phyloP scores from a whole-genome alignment of 1,140 invertebrate genomes.

The Cylas formicarius region DNA sequence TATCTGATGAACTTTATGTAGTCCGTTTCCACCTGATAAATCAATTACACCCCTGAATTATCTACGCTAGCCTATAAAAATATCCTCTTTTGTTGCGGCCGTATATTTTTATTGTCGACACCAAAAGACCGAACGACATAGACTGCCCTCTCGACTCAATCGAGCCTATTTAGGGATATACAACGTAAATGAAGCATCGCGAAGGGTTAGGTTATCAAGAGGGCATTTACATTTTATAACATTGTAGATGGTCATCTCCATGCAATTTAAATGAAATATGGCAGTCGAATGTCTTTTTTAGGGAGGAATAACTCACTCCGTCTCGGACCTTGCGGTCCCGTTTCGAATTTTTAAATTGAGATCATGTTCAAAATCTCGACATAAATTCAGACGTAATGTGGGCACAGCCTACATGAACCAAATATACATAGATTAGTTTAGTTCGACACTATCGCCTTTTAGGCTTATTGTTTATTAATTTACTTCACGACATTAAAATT shows the following conservation, averaged over 20 bases:
- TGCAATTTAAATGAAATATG: slow-evolving; percentile 38
- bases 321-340: slow-evolving; percentile 13
- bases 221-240: slow-evolving; percentile 38
- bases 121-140: slow-evolving; percentile 9
- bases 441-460: no score
- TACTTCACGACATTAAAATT: no score
- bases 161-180: slow-evolving; percentile 26
- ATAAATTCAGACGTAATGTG: no score
- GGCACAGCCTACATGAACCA: no score
- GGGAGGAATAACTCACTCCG: slow-evolving; percentile 20
- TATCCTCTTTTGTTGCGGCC: slow-evolving; percentile 2
- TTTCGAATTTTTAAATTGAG: slow-evolving; percentile 16
- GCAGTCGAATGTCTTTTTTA: slow-evolving; percentile 21
- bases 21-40: slow-evolving; percentile 34
- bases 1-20: no score
- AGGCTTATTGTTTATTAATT: no score
- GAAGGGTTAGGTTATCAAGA: slow-evolving; percentile 32
- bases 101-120: slow-evolving; percentile 22
- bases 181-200: slow-evolving; percentile 38
- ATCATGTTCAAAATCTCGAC: slow-evolving; percentile 24
- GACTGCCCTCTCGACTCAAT: slow-evolving; percentile 12
- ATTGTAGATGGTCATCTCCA: slow-evolving; percentile 37
- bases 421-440: no score
- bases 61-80: slow-evolving; percentile 23
- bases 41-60: slow-evolving; percentile 24